Conservation (phyloP, 92 coral and sea anemone species). For the Micromussa lordhowensis region DNA sequence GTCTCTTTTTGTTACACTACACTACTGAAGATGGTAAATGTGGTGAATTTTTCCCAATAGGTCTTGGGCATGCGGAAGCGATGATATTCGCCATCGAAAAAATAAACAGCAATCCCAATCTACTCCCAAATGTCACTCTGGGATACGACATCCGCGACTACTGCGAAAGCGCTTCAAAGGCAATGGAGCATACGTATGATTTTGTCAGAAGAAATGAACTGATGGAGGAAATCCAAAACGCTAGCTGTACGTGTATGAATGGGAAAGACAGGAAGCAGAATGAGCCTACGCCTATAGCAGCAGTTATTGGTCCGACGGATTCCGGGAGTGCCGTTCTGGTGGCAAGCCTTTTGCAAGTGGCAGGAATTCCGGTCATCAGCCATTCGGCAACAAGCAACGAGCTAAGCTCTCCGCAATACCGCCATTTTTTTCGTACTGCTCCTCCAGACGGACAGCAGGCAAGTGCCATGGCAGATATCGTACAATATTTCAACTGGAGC, state of each 20-base stretch:
- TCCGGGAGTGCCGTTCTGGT: slow-evolving; percentile 79
- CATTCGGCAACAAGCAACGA: slow-evolving; percentile 88
- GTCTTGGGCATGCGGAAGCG: slow-evolving; percentile 84
- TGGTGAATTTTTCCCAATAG: slow-evolving; percentile 73
- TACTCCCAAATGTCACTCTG: slow-evolving; percentile 65
- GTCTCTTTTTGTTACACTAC: slow-evolving; percentile 70
- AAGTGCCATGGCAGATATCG: slow-evolving; percentile 81
- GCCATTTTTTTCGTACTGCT: slow-evolving; percentile 80
- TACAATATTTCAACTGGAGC: slow-evolving; percentile 78
- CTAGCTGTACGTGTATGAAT: background rate
- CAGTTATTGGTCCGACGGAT: slow-evolving; percentile 79
- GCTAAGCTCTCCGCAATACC: slow-evolving; percentile 73
- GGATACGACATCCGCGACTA: slow-evolving; percentile 83
- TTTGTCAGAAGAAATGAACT: slow-evolving; percentile 63
- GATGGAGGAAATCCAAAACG: background rate
- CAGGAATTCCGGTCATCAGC: slow-evolving; percentile 73
- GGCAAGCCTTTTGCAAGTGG: slow-evolving; percentile 78
- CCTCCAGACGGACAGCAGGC: slow-evolving; percentile 90
- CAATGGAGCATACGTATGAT: slow-evolving; percentile 70
- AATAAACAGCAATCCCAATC: slow-evolving; percentile 62
- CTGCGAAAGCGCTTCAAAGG: slow-evolving; percentile 74
- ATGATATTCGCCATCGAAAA: slow-evolving; percentile 65
- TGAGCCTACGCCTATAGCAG: slow-evolving; percentile 60
- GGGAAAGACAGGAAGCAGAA: background rate
- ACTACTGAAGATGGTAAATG: slow-evolving; percentile 60